These are phyloP conservation scores for Napeogenes sylphis DNA, from an alignment of 2,888 invertebrate species.

Conservation along the genomic window DNA sequence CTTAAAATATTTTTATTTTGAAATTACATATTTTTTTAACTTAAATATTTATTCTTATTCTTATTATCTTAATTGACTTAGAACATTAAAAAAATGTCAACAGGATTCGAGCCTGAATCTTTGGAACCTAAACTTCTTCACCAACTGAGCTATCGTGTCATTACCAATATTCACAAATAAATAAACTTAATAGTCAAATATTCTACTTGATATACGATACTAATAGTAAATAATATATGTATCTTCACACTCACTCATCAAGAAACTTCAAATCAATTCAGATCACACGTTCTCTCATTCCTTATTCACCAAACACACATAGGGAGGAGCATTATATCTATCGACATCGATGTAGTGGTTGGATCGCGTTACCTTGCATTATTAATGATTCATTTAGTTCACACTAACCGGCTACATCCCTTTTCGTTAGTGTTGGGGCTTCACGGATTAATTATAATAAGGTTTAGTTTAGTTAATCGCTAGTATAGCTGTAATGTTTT, in stretches of 20 bases:
- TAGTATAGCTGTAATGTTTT: not conserved
- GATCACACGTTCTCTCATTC: slow-evolving; percentile 26
- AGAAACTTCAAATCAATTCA: slow-evolving; percentile 17
- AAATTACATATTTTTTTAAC: no score
- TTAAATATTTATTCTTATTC: no score
- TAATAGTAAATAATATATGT: no score
- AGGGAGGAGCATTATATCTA: slow-evolving; percentile 50
- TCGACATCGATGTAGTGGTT: slow-evolving; percentile 61
- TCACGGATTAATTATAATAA: slow-evolving; percentile 1
- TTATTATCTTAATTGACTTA: no score
- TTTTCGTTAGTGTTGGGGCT: slow-evolving; percentile 46
- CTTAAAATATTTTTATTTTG: no score
- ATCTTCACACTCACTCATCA: slow-evolving; percentile 12
- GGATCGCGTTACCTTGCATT: slow-evolving; percentile 68
- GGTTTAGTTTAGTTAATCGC: not conserved
- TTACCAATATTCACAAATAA: no score
- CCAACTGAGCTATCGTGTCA: no score
- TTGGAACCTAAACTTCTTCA: no score
- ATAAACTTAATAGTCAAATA: no score
- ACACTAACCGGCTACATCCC: slow-evolving; percentile 74
- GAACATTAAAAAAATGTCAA: no score
- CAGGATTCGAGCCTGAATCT: no score
- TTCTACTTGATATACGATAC: no score
- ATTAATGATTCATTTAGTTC: slow-evolving; percentile 79
- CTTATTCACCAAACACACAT: slow-evolving; percentile 40